Conservation (phyloP, 1,140 invertebrate genomes). For the Propsilocerus akamusi region DNA sequence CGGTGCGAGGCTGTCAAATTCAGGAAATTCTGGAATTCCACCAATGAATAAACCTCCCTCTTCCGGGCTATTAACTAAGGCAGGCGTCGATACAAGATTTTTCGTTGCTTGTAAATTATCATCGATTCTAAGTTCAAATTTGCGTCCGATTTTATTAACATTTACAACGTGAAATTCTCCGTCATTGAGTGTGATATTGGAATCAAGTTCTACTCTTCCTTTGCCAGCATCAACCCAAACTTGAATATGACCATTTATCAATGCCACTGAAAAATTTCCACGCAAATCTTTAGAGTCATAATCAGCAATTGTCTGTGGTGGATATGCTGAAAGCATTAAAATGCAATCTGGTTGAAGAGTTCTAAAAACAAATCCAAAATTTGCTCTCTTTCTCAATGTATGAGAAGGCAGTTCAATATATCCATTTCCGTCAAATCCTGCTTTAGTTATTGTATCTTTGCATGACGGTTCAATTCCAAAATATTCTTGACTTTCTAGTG, state of each 20-base stretch:
- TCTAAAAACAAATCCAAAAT: constrained; percentile 59
- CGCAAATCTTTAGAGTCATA: constrained; percentile 22
- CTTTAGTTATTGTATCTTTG: constrained; percentile 30
- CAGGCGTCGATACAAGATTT: constrained; percentile 29
- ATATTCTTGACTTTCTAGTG: constrained; percentile 37
- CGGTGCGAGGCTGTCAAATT: constrained; percentile 16
- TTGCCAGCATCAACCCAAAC: constrained; percentile 42
- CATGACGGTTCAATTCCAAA: constrained; percentile 64
- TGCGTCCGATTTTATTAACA: constrained; percentile 28
- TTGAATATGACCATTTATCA: constrained; percentile 42
- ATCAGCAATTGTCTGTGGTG: constrained; percentile 29
- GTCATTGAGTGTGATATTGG: constrained; percentile 42
- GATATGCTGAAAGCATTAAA: constrained; percentile 51
- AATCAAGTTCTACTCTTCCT: constrained; percentile 35
- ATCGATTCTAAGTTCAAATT: constrained; percentile 45
- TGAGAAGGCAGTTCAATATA: constrained; percentile 54
- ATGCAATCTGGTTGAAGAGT: constrained; percentile 49
- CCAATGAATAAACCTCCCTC: constrained; percentile 27
- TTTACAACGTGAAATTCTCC: constrained; percentile 39
- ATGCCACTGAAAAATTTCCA: constrained; percentile 46
- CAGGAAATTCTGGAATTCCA: constrained; percentile 18
- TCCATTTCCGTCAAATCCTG: constrained; percentile 60
- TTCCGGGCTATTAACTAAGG: constrained; percentile 28
- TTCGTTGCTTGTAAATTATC: constrained; percentile 35
- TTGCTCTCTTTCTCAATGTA: constrained; percentile 39